phyloP scores from a whole-genome alignment of 1,140 invertebrate genomes.

The Drosophila aff. region DNA sequence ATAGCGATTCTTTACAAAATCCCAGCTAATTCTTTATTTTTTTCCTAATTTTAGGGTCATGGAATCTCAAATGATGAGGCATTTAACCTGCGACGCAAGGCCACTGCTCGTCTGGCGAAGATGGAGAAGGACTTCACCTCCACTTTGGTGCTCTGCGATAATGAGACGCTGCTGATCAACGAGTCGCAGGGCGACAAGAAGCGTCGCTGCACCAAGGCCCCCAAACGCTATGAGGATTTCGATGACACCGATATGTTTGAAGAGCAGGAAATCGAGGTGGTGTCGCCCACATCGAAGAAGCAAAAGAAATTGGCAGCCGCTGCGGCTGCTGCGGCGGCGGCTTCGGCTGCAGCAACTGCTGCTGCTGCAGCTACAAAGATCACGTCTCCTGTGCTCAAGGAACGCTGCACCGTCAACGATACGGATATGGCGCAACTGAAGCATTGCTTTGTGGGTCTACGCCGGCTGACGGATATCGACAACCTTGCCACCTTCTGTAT shows the following conservation, averaged over 20 bases:
- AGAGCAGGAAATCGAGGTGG: conserved; percentile 20
- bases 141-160: conserved; percentile 79
- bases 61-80: conserved; percentile 80
- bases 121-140: conserved; percentile 84
- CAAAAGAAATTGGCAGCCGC: conserved; percentile 35
- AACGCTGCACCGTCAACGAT: conserved; percentile 59
- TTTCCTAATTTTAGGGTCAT: conserved; percentile 65
- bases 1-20: no score
- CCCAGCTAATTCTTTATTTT: neutral
- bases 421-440: conserved; percentile 63
- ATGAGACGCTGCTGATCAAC: conserved; percentile 77
- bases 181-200: conserved; percentile 81
- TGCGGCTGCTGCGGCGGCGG: conserved; percentile 15
- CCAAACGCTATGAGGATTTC: conserved; percentile 82
- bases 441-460: conserved; percentile 69
- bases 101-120: conserved; percentile 76
- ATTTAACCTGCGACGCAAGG: conserved; percentile 72
- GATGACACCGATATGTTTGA: conserved; percentile 66
- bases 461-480: conserved; percentile 59
- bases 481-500: conserved; percentile 80
- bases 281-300: conserved; percentile 24
- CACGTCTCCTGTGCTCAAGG: conserved; percentile 24
- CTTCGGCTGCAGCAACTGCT: conserved; percentile 1
- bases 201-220: conserved; percentile 76
- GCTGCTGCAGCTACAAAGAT: neutral